A percentile compares a stretch with the other conserved stretches of the same genome.
phyloP scores from a whole-genome alignment of 30 jellyfish, hydroid and myxozoan genomes.

The Chrysaora quinquecirrha region DNA sequence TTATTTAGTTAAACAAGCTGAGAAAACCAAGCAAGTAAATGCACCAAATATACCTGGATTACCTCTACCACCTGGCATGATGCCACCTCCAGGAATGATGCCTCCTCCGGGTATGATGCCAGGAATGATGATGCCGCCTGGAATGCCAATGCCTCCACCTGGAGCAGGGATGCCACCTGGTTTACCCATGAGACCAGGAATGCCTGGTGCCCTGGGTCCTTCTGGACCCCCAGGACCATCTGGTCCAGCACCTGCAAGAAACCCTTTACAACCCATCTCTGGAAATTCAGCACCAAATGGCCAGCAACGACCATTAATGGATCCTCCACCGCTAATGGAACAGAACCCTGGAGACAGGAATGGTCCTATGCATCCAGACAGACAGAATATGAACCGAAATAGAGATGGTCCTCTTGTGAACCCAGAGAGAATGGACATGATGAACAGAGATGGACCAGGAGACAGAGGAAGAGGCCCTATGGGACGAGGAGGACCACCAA shows the following conservation, averaged over 20 bases:
- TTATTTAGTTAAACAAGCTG: conserved; percentile 99
- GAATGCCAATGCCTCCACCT: conserved; percentile 91
- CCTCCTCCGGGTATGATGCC: conserved; percentile 36
- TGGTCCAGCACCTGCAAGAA: conserved; percentile 54
- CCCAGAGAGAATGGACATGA: conserved; percentile 36
- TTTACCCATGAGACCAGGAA: conserved; percentile 92
- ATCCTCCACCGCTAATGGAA: neutral
- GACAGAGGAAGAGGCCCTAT: conserved; percentile 35
- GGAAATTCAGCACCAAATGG: conserved; percentile 31
- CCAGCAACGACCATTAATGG: conserved; percentile 53
- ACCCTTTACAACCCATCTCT: conserved; percentile 32
- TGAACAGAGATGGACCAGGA: conserved; percentile 64
- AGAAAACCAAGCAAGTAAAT: conserved; percentile 64
- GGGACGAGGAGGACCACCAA: conserved; percentile 38
- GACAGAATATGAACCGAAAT: neutral
- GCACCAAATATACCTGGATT: conserved; percentile 78
- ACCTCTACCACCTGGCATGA: conserved; percentile 89
- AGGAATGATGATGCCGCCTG: conserved; percentile 84
- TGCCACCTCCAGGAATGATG: conserved; percentile 86
- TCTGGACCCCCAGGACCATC: conserved; percentile 68
- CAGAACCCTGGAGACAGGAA: neutral
- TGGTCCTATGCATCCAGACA: conserved; percentile 27
- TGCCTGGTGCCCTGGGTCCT: too few relatives aligned
- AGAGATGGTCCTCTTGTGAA: conserved; percentile 57
- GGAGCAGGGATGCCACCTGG: conserved; percentile 98